Base-by-base conservation (phyloP, 2,113 vertebrate genomes). In the Sclerurus mexicanus region DNA sequence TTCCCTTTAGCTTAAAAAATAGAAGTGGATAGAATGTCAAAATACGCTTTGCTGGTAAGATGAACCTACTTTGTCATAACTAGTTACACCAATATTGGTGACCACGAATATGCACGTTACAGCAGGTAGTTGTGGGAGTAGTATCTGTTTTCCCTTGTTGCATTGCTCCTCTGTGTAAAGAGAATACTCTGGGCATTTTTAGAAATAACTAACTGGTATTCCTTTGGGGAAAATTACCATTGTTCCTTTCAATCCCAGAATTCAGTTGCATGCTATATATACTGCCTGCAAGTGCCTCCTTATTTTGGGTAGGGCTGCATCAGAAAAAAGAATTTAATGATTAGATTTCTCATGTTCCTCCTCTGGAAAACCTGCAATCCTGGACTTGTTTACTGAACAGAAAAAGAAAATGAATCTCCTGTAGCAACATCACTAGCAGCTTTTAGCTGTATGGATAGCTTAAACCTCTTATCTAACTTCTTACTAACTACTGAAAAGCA, bases 21-120 rank as follows among this genome's bases (percentile, higher is more conserved):
- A 94, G 33, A 93, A 90, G 83, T 72, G 64, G 83, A 71, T 59
- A 96, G 63, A 96, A 90, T 75, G 60, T 94, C 83, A 96, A 92
- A 90, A 88, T 56, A 84, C 1, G 8, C 49, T 90, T 60, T 78
- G 77, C 88, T 96, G 92, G 73, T 59, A 84, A 71, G 76, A 68
- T 40, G 60, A 87, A 87, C 68, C 40, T 80, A 49, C 60, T 90
- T n/a, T 72, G 83, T 90, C 44, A 6, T 37, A 76, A 73, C 28
- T 35, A 55, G 21, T 96, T 84, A 67, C 44, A 47, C 35, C 55
- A 55, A 0, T 75, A 40, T 4, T 50, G 56, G 53, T 85, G 75
- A 89, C 71, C 35, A 72, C 69, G 67, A 82, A 24, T 35, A 40
- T 0, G 24, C 35, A 37, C 47, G 9, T 68, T 42, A 62, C 62